Evolutionary conservation across 2,888 invertebrate species (phyloP).

Genomic region (Craniophora ligustri): DNA sequence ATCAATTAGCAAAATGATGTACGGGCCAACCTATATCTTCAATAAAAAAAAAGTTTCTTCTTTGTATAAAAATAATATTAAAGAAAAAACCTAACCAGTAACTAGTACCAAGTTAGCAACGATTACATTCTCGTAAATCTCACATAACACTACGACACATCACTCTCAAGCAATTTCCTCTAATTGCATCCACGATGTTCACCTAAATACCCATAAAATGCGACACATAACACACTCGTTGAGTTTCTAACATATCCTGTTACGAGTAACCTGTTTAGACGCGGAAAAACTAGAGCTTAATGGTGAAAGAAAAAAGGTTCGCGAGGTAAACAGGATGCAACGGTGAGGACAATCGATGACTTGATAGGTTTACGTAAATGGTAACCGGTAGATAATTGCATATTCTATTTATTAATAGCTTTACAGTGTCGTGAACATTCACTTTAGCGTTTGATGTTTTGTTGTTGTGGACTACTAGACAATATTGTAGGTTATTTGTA

Average conservation of each 20-base stretch:
- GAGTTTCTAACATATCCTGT: slow-evolving; percentile 56
- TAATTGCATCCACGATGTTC: slow-evolving; percentile 33
- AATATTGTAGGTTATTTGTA: too few relatives aligned
- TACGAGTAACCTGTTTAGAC: slow-evolving; percentile 60
- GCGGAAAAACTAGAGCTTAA: slow-evolving; percentile 67
- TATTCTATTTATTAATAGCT: slow-evolving; percentile 35
- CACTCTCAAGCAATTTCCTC: slow-evolving; percentile 26
- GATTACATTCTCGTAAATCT: background rate
- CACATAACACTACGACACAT: slow-evolving; percentile 9
- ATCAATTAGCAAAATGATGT: too few relatives aligned
- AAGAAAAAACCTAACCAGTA: background rate
- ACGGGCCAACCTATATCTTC: too few relatives aligned
- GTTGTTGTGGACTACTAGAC: slow-evolving; percentile 5
- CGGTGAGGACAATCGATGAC: slow-evolving; percentile 68
- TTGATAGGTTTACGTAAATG: slow-evolving; percentile 62
- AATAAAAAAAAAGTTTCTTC: too few relatives aligned
- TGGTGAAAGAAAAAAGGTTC: slow-evolving; percentile 70
- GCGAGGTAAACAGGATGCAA: slow-evolving; percentile 79
- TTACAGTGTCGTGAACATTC: slow-evolving; percentile 25
- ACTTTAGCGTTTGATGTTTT: slow-evolving; percentile 22
- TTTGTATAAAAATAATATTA: too few relatives aligned
- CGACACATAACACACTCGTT: slow-evolving; percentile 20
- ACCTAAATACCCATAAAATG: slow-evolving; percentile 45
- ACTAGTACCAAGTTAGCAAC: background rate
- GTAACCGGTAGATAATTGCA: slow-evolving; percentile 53